A percentile compares a stretch with the other conserved stretches of the same genome.
These are phyloP conservation scores for Agrotis clavis DNA, from an alignment of 2,888 invertebrate genomes.

Conservation along the genomic window DNA sequence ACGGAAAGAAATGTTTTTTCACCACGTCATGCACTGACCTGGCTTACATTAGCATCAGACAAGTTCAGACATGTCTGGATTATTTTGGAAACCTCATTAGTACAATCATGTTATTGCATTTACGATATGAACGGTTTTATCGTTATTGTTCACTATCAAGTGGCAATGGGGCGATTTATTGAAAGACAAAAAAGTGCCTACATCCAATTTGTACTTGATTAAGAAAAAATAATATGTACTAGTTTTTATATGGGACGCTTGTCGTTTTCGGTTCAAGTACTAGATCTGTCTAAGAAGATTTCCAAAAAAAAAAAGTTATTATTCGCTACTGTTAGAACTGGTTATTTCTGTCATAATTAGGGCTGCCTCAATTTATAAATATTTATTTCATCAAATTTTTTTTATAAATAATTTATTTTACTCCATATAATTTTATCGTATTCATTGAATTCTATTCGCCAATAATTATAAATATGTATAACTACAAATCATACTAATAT, in stretches of 20 bases:
- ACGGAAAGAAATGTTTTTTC: constrained; percentile 35
- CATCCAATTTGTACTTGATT: not conserved
- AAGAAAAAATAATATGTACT: not conserved
- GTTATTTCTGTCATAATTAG: not conserved
- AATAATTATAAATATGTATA: not conserved
- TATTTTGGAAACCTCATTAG: constrained; percentile 46
- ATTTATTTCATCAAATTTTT: not conserved
- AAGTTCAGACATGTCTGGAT: constrained; percentile 52
- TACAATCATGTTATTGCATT: constrained; percentile 30
- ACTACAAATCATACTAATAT: not conserved
- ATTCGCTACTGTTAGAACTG: not conserved
- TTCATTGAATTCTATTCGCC: not conserved
- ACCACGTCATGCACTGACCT: constrained; percentile 46
- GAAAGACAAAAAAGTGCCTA: not conserved
- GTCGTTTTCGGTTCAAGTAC: not conserved
- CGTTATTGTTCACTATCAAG: constrained; percentile 29
- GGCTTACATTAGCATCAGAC: constrained; percentile 29
- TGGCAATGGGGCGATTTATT: not conserved
- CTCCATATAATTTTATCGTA: not conserved
- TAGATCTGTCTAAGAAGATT: not conserved
- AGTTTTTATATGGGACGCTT: not conserved
- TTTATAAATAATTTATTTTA: not conserved
- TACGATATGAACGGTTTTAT: constrained; percentile 38
- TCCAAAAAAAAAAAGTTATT: not conserved
- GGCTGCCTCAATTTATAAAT: constrained; percentile 5